Evolutionary conservation across 2,888 invertebrate species (phyloP).

Genomic region (Ecdyonurus torrentis): DNA sequence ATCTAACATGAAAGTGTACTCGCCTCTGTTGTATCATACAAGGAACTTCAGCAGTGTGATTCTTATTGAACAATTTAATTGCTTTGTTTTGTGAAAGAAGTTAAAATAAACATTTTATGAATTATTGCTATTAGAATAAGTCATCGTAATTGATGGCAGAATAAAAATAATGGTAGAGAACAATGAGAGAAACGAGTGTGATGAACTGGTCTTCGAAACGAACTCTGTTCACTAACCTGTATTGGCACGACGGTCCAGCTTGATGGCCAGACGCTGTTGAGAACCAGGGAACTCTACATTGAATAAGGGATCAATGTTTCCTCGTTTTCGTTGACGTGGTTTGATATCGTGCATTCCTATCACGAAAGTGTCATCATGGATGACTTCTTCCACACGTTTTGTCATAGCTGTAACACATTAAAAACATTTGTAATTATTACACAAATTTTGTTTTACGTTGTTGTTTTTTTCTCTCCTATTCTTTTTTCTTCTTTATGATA

Average conservation of each 20-base stretch:
- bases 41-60: no score
- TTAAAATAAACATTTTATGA: no score
- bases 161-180: neutral
- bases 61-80: no score
- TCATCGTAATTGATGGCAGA: no score
- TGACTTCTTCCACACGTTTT: neutral
- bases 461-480: no score
- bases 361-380: neutral
- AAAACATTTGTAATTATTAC: neutral
- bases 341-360: neutral
- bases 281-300: constrained; percentile 35
- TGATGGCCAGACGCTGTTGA: constrained; percentile 33
- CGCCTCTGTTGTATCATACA: no score
- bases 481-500: no score
- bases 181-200: neutral
- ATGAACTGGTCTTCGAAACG: no score
- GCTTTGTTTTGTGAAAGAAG: no score
- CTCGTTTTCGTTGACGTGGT: constrained; percentile 24
- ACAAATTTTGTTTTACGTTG: no score
- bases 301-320: constrained; percentile 34
- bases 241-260: constrained; percentile 35
- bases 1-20: no score
- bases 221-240: constrained; percentile 31
- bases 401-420: neutral
- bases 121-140: no score